Base-by-base conservation (phyloP, 2,113 vertebrate genomes). In the Cyprinodon tularosa region DNA sequence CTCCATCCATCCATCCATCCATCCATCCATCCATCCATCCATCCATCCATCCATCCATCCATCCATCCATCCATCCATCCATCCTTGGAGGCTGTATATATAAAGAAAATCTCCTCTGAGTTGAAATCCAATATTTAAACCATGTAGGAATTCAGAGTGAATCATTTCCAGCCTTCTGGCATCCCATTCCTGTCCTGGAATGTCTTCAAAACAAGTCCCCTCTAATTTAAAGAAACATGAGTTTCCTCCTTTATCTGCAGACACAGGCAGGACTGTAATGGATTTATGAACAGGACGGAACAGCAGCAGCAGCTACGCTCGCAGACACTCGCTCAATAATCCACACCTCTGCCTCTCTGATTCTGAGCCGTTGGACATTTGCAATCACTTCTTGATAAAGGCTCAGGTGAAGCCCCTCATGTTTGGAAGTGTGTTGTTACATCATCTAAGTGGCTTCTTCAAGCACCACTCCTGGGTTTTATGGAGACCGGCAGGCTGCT, bases 291-390 rank as follows among this genome's bases (percentile, higher is more conserved):
- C 17, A 67, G 48, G 71, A 85, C 69, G 82, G 69, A 86, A 75
- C 48, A 20, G 74, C 62, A 57, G 77, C 68, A 53, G 83, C 59
- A 13, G 36, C 50, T 2, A 20, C 29, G 22, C 78, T 74, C 57
- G 47, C 70, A 85, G 81, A 83, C 64, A 42, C 81, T 82, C 29
- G 29, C 81, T 88, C 82, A 91, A 91, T 86, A 91, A 90, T 85
- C 87, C 86, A 59, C 60, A 57, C 67, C 66, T 75, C 50, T 5
- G 15, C 17, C 50, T 17, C 62, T 68, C 76, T 65, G 72, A 88
- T 91, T 86, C 86, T 84, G 86, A 89, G 89, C 75, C 74, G 80
- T 68, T 64, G 14, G 63, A 79, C 53, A 84, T 76, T 80, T 70
- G 79, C 72, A 76, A 82, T 83, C 81, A 70, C 75, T 78, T 72